A percentile compares a stretch with the other conserved stretches of the same genome.
Evolutionary conservation across 2,888 invertebrate species (phyloP).

Genomic region (Mythimna pallens): DNA sequence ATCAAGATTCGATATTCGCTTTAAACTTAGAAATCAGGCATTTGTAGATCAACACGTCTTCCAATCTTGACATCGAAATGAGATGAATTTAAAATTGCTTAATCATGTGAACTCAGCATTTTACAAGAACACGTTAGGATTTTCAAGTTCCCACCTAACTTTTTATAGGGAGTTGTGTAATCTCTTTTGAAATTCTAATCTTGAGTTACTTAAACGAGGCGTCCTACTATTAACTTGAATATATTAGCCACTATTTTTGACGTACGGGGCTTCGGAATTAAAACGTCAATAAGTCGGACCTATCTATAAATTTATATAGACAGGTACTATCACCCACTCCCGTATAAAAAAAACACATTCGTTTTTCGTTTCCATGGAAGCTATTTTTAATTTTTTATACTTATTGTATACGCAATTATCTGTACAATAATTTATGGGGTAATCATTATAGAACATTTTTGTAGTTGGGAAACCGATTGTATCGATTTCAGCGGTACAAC

Average conservation of each 20-base stretch:
- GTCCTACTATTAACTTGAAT: conserved; percentile 45
- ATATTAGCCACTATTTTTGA: conserved; percentile 55
- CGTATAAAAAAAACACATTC: conserved; percentile 53
- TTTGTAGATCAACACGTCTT: not conserved
- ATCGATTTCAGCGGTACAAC: conserved; percentile 32
- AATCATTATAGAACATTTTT: conserved; percentile 36
- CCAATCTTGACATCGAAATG: conserved; percentile 23
- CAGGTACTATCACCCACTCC: conserved; percentile 39
- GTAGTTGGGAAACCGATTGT: conserved; percentile 24
- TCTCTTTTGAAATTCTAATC: conserved; percentile 48
- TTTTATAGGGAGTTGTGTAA: conserved; percentile 31
- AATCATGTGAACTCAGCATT: conserved; percentile 16
- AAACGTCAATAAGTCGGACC: conserved; percentile 48
- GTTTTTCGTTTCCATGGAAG: conserved; percentile 35
- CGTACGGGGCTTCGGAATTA: conserved; percentile 55
- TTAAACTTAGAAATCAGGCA: not conserved
- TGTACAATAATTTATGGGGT: conserved; percentile 51
- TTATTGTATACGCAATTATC: conserved; percentile 53
- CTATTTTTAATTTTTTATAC: conserved; percentile 45
- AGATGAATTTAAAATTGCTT: conserved; percentile 36
- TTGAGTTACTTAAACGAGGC: conserved; percentile 44
- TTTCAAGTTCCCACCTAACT: conserved; percentile 26
- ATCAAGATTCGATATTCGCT: not conserved
- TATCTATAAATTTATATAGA: conserved; percentile 30
- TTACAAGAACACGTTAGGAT: conserved; percentile 18